Evolutionary conservation across 2,797 vertebrate species (phyloP).

Genomic region (Astyanax mexicanus): DNA sequence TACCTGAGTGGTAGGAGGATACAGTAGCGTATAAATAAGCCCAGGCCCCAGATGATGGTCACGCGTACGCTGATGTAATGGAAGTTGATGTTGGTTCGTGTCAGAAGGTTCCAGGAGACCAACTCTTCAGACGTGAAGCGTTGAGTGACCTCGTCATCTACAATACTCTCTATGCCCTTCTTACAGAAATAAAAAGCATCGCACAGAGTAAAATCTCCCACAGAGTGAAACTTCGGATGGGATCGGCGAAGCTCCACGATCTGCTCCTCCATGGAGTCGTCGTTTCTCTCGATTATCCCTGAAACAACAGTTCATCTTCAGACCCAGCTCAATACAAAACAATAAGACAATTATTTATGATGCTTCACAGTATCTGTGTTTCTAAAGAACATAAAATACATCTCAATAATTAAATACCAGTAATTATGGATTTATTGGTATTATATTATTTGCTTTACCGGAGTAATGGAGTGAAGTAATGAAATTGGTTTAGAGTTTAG

Average conservation of each 20-base stretch:
- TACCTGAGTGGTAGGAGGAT: conserved; percentile 91
- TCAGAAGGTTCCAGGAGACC: conserved; percentile 96
- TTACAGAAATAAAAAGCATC: conserved; percentile 92
- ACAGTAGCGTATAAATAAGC: conserved; percentile 89
- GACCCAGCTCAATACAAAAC: not conserved
- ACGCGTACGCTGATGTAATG: conserved; percentile 91
- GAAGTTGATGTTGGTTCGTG: conserved; percentile 94
- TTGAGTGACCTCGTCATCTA: conserved; percentile 94
- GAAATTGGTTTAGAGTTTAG: too few relatives aligned
- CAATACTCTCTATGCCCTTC: conserved; percentile 91
- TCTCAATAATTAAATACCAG: too few relatives aligned
- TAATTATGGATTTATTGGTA: too few relatives aligned
- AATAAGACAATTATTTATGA: too few relatives aligned
- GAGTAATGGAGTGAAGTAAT: too few relatives aligned
- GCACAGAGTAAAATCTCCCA: conserved; percentile 84
- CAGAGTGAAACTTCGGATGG: conserved; percentile 53
- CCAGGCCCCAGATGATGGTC: conserved; percentile 90
- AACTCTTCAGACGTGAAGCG: conserved; percentile 96
- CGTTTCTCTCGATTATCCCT: conserved; percentile 91
- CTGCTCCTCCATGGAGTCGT: conserved; percentile 90
- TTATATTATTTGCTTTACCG: too few relatives aligned
- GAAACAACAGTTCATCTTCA: conserved; percentile 28
- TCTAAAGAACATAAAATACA: too few relatives aligned
- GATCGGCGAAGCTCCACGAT: conserved; percentile 77
- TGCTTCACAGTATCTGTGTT: too few relatives aligned